Base-by-base conservation (phyloP, 1,140 invertebrate genomes). In the Thaumetopoea pityocampa region DNA sequence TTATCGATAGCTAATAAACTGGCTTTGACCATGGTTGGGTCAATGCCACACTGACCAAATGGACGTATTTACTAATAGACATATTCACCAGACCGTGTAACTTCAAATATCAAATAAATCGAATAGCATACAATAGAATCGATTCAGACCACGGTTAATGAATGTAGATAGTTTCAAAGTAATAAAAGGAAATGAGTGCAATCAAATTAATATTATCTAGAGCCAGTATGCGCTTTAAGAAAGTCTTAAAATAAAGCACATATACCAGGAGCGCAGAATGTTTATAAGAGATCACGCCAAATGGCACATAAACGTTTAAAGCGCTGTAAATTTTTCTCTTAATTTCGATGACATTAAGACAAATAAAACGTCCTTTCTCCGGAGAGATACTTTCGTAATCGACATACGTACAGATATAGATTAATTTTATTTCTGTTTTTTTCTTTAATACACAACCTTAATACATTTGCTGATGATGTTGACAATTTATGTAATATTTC, bases 251-350 rank as follows among this genome's bases (percentile, higher is more conserved):
- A 67, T 62, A 64, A 62, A 46, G 47, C 16, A 43, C 30, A 26
- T 47, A 57, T 24, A 34, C 29, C 32, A 29, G 51, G 50, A 47
- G 38, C 28, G 34, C 45, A 29, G 20, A 58, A 61, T 74, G 64
- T 71, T 69, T 67, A 68, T 65, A 51, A 38, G 59, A 58, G 52
- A 62, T 56, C 61, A 66, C 28, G 66, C 64, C 60, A 81, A 78
- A 72, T 60, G 60, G 56, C 57, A 56, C 51, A 64, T 70, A 68
- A 74, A 76, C 67, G 46, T 63, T 78, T 73, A 66, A 77, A 69
- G 53, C 61, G 59, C 50, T 44, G 64, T 77, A 74, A 71, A 72
- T 74, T 67, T 41, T 57, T 44, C 40, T 37, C 48, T 60, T 54
- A 56, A 60, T 57, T 40, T 50, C 19, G 35, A 49, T 51, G 38